Evolutionary conservation across 2,113 vertebrate genomes (phyloP).

Genomic region (Sitta europaea): DNA sequence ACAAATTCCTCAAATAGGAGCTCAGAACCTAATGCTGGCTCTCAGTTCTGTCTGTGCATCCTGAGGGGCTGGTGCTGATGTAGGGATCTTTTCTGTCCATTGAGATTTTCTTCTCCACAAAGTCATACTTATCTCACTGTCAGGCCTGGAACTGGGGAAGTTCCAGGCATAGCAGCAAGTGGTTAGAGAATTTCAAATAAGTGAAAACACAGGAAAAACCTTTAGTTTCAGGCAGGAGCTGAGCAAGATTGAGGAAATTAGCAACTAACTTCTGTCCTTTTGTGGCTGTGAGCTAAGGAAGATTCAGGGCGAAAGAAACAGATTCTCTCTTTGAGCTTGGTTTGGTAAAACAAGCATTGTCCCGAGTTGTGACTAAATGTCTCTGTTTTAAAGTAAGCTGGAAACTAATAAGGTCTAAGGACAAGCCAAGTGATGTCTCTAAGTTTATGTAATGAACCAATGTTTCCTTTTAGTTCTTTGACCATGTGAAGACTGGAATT

Average conservation of each 20-base stretch:
- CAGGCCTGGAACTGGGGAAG: not conserved
- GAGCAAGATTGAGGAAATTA: not conserved
- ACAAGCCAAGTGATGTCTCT: not conserved
- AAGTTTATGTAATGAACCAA: not conserved
- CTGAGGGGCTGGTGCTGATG: not conserved
- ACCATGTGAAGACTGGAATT: conserved; percentile 90
- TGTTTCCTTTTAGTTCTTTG: conserved; percentile 83
- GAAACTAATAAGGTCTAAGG: not conserved
- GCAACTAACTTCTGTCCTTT: not conserved
- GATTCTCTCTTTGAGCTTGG: not conserved
- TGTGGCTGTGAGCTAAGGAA: not conserved
- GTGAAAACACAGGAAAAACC: not conserved
- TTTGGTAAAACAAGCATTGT: not conserved
- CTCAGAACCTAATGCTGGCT: not conserved
- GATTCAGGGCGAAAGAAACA: not conserved
- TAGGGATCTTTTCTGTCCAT: not conserved
- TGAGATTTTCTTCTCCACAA: not conserved
- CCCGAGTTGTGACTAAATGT: not conserved
- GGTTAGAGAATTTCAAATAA: not conserved
- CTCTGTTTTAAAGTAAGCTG: not conserved
- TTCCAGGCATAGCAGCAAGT: not conserved
- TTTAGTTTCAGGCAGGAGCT: not conserved
- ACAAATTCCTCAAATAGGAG: not conserved
- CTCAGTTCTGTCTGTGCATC: not conserved
- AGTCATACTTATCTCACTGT: not conserved